Evolutionary conservation across 2,113 vertebrate species (phyloP).

Genomic region (Channa argus): DNA sequence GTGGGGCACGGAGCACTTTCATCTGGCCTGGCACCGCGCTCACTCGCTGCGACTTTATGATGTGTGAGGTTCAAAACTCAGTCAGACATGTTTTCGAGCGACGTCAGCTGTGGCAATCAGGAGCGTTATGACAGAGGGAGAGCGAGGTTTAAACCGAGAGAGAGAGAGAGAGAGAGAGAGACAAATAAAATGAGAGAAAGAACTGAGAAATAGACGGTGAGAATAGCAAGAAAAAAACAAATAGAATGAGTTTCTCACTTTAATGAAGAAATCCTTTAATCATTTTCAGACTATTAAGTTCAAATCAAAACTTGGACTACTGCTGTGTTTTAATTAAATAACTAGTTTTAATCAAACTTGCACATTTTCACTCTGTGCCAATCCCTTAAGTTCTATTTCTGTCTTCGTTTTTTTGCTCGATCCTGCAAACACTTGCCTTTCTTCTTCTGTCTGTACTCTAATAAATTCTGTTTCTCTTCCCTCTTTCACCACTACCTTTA

Average conservation of each 20-base stretch:
- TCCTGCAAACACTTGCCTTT: background rate
- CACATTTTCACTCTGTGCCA: background rate
- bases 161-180: background rate
- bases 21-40: conserved; percentile 55
- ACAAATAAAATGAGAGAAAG: conserved; percentile 10
- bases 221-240: background rate
- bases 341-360: conserved; percentile 25
- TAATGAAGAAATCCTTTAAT: conserved; percentile 52
- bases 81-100: conserved; percentile 55
- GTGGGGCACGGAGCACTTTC: conserved; percentile 41
- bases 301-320: conserved; percentile 33
- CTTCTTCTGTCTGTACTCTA: background rate
- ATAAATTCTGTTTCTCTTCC: background rate
- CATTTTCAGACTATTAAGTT: conserved; percentile 42
- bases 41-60: conserved; percentile 57
- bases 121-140: conserved; percentile 5
- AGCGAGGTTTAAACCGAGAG: conserved; percentile 11
- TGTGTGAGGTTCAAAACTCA: conserved; percentile 66
- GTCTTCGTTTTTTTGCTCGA: background rate
- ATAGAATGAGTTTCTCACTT: conserved; percentile 20
- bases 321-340: conserved; percentile 37
- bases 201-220: too few species aligned
- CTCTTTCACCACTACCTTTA: background rate
- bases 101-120: conserved; percentile 48
- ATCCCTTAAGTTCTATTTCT: background rate